Percentiles rank a stretch among this genome's conserved stretches.
These are phyloP conservation scores for Galerucella calmariensis DNA, from an alignment of 2,888 invertebrate species.

Conservation along the genomic window DNA sequence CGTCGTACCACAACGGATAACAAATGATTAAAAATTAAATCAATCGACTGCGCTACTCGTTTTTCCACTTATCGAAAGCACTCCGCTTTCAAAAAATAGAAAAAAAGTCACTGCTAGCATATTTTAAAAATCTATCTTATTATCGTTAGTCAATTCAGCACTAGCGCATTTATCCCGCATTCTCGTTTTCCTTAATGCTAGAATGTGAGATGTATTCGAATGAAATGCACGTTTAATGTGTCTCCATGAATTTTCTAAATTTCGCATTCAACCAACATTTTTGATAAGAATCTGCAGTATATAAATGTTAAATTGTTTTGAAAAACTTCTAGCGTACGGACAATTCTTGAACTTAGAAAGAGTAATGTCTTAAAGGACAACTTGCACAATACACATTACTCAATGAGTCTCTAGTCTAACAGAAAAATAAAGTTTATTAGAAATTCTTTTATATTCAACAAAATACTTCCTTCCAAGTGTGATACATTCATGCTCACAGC, in stretches of 20 bases:
- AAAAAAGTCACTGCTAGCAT: background rate
- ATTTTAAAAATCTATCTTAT: background rate
- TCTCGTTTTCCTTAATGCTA: background rate
- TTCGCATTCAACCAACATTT: too few relatives aligned
- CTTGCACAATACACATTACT: too few relatives aligned
- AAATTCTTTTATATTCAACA: too few relatives aligned
- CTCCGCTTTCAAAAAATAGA: background rate
- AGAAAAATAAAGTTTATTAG: too few relatives aligned
- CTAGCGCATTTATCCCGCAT: background rate
- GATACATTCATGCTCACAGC: too few relatives aligned
- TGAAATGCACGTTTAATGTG: background rate
- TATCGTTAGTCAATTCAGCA: background rate
- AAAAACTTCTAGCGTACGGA: background rate
- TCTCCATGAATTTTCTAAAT: background rate
- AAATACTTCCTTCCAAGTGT: too few relatives aligned
- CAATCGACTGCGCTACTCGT: background rate
- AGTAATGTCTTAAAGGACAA: too few relatives aligned
- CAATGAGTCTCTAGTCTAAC: too few relatives aligned
- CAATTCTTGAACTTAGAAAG: background rate
- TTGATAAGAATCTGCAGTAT: too few relatives aligned
- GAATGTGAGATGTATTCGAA: background rate
- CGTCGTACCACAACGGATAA: background rate
- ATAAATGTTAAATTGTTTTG: background rate
- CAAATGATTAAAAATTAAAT: background rate
- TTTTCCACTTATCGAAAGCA: background rate